Percentiles rank a stretch among this genome's conserved stretches.
phyloP scores from a whole-genome alignment of 2,113 vertebrate species.

The Pseudonaja textilis region DNA sequence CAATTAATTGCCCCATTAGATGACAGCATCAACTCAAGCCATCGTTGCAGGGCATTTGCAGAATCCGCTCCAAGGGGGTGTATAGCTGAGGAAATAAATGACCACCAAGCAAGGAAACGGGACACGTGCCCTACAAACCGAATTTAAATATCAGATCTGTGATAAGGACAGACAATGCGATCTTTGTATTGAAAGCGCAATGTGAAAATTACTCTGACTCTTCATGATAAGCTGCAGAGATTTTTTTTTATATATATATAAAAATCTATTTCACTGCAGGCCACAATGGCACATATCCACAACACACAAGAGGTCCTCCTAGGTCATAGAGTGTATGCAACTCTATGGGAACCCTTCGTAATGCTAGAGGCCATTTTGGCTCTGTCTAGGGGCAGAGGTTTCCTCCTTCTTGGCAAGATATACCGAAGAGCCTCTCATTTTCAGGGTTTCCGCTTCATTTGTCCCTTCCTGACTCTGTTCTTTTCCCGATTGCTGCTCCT shows the following conservation, averaged over 20 bases:
- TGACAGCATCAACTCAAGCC: constrained; percentile 64
- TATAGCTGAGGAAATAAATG: constrained; percentile 34
- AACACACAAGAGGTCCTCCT: not conserved
- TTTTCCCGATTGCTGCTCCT: not conserved
- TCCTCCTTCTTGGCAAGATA: not conserved
- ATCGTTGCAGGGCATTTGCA: constrained; percentile 50
- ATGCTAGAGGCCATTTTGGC: not conserved
- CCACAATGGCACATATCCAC: not conserved
- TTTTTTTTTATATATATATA: not conserved
- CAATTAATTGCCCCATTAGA: constrained; percentile 67
- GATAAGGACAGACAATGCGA: not conserved
- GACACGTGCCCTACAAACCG: constrained; percentile 34
- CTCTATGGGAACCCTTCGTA: not conserved
- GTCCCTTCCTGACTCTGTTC: not conserved
- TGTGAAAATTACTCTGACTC: not conserved
- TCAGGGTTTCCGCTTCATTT: not conserved
- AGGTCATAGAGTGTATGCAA: not conserved
- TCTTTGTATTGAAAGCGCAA: not conserved
- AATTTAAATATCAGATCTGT: not conserved
- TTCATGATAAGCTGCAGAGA: not conserved
- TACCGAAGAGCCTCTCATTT: not conserved
- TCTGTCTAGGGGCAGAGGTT: not conserved
- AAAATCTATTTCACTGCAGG: not conserved
- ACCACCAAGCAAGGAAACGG: not conserved
- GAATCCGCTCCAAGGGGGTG: constrained; percentile 61